These are phyloP conservation scores for Aix galericulata DNA, from an alignment of 2,113 vertebrate species.

Conservation along the genomic window DNA sequence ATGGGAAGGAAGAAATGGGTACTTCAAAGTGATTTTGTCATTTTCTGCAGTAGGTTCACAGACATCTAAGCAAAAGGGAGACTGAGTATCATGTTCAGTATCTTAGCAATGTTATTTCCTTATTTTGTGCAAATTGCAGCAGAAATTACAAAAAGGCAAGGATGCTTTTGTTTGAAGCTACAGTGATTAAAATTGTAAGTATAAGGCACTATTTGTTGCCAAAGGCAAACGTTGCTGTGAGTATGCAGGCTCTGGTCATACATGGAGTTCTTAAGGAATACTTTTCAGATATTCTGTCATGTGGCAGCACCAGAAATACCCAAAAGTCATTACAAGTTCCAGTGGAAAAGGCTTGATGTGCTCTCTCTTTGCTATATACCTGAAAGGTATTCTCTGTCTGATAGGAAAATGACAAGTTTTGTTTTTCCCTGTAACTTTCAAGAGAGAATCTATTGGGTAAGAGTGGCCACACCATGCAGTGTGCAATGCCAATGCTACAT, in stretches of 20 bases:
- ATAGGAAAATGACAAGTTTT: background rate
- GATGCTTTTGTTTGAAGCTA: background rate
- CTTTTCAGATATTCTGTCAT: background rate
- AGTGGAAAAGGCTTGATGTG: background rate
- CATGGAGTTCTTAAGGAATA: background rate
- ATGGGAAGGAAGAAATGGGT: background rate
- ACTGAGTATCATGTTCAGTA: background rate
- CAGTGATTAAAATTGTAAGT: background rate
- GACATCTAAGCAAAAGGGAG: background rate
- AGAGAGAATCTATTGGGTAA: background rate
- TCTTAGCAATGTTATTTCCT: background rate
- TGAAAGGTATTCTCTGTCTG: background rate
- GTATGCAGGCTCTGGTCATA: background rate
- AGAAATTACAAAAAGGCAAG: background rate
- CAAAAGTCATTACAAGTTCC: background rate
- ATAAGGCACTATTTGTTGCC: background rate
- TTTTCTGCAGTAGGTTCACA: background rate
- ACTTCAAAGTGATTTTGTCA: background rate
- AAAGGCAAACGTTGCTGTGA: background rate
- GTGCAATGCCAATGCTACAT: background rate
- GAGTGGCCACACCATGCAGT: no score
- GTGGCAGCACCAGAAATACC: background rate
- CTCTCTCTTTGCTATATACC: background rate
- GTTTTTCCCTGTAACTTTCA: background rate
- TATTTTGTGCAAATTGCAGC: background rate